Evolutionary conservation across 1,140 invertebrate genomes (phyloP).

Genomic region (Tigriopus japonicus): DNA sequence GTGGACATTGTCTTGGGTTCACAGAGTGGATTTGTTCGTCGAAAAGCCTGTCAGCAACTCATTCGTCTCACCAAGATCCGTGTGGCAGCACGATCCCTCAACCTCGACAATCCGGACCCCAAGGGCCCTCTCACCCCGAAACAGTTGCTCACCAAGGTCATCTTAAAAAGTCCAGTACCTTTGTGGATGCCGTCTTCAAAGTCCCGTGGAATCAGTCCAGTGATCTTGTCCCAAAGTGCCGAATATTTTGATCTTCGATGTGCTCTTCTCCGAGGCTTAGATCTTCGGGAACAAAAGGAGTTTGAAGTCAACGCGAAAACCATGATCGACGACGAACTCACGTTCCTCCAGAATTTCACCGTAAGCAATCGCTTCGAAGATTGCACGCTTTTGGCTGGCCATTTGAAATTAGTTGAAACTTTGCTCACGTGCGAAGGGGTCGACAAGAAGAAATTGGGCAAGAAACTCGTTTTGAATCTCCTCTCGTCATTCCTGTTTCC

Average conservation of each 20-base stretch:
- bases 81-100: slow-evolving; percentile 1
- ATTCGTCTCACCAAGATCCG: slow-evolving; percentile 25
- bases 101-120: neutral
- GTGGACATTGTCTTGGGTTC: slow-evolving; percentile 34
- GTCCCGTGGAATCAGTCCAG: slow-evolving; percentile 29
- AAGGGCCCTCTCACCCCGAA: neutral
- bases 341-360: slow-evolving; percentile 12
- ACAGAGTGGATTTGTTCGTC: slow-evolving; percentile 26
- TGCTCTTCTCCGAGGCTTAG: slow-evolving; percentile 24
- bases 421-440: slow-evolving; percentile 31
- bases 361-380: slow-evolving; percentile 1
- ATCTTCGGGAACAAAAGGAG: slow-evolving; percentile 24
- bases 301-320: slow-evolving; percentile 24
- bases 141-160: slow-evolving; percentile 19
- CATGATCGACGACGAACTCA: slow-evolving; percentile 33
- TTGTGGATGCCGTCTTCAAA: slow-evolving; percentile 33
- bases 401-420: slow-evolving; percentile 29
- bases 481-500: slow-evolving; percentile 32
- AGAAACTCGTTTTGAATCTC: slow-evolving; percentile 26
- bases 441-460: slow-evolving; percentile 21
- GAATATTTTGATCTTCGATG: slow-evolving; percentile 35
- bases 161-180: slow-evolving; percentile 33
- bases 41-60: slow-evolving; percentile 29
- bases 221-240: slow-evolving; percentile 29
- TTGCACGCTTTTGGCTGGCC: slow-evolving; percentile 27